Evolutionary conservation across 2,797 vertebrate species (phyloP).

Genomic region (Gymnopithys bicolor): DNA sequence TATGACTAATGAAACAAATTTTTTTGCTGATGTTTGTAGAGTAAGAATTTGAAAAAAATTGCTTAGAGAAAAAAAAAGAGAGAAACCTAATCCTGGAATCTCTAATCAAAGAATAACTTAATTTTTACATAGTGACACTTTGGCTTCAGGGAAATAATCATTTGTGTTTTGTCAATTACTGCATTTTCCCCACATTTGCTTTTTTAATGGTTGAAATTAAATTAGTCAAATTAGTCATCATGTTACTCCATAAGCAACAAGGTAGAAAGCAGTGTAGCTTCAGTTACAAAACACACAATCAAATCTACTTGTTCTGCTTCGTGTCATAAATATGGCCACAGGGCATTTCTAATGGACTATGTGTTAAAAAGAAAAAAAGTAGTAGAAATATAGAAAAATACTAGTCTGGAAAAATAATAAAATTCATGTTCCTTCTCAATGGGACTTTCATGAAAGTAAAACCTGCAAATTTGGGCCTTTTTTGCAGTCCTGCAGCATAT

Average conservation of each 20-base stretch:
- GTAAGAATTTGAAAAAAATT: background rate
- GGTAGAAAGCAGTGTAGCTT: background rate
- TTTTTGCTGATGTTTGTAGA: background rate
- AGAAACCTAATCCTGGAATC: background rate
- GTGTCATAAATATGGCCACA: background rate
- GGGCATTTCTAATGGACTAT: background rate
- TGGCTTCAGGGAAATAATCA: constrained; percentile 29
- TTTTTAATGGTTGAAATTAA: constrained; percentile 36
- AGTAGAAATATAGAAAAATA: background rate
- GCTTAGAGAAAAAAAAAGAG: background rate
- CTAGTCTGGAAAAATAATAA: background rate
- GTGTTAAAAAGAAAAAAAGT: background rate
- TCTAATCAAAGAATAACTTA: constrained; percentile 30
- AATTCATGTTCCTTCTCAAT: background rate
- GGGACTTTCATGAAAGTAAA: background rate
- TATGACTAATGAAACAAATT: background rate
- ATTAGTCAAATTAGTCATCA: constrained; percentile 44
- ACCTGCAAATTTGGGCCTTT: background rate
- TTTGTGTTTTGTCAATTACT: constrained; percentile 43
- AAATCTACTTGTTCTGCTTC: constrained; percentile 30
- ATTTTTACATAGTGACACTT: background rate
- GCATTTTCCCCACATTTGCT: background rate
- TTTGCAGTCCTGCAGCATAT: background rate
- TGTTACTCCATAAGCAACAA: constrained; percentile 4
- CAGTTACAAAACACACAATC: constrained; percentile 44